Evolutionary conservation across 2,113 vertebrate species (phyloP), one percentile per base, ranked within the genome.

Genomic region (Ginglymostoma cirratum): DNA sequence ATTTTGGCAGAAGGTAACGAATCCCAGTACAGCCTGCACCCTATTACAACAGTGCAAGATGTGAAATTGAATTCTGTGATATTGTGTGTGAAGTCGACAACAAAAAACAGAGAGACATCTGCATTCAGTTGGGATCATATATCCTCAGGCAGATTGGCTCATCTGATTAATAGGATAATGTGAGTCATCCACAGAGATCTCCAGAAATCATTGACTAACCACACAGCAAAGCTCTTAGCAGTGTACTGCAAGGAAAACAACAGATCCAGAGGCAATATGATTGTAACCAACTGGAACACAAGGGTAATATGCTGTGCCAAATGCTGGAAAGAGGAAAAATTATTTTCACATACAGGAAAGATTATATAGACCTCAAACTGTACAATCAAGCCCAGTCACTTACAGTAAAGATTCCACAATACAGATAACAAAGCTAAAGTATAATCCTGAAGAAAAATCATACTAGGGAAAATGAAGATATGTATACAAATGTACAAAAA

Each of bases 141-240:
- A 61, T 61, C 52, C 55, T 65, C 30, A 90, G 87, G 80, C 80
- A 52, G 52, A 90, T 65, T 90, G 87, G 65, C 87, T 90, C 87
- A 90, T 90, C 52, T 90, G 45, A 90, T 90, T 90, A 90, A n/a
- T 48, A 61, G 87, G 87, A 65, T 90, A 90, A 90, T 90, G 52
- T 90, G 55, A 90, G 87, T 61, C 55, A 90, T 52, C 45, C 87
- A 90, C 87, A 90, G 27, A 90, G 87, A 90, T 90, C 48, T 52
- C 87, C 27, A 61, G 86, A 61, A 61, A 61, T 90, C 23, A 90
- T 15, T 55, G 52, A 90, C 87, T 61, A 90, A 34, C 61, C 87
- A 90, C 52, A 61, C 48, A 90, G 87, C 30, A 34, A 24, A 61
- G 23, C 27, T 34, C 30, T 65, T 90, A 61, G 27, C 30, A 10